Conservation (phyloP, 35 echinoderm and acorn worm species). For the Ptychodera flava region DNA sequence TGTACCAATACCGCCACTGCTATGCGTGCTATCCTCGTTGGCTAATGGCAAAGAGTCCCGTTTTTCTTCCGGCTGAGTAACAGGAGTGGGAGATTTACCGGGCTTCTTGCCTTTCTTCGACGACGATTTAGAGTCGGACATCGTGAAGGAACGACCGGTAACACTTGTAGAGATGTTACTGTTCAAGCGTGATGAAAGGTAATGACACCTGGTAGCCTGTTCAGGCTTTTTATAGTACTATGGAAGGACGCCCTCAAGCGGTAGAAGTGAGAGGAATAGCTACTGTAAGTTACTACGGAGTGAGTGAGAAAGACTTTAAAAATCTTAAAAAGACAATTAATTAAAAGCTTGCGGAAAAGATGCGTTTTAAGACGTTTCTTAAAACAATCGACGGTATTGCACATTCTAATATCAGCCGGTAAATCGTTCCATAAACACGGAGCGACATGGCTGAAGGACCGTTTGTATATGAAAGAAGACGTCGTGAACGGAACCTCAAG, state of each 20-base stretch:
- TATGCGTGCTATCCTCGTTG: background rate
- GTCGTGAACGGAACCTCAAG: too few relatives aligned
- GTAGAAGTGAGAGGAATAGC: background rate
- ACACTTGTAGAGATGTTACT: background rate
- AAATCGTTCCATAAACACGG: too few relatives aligned
- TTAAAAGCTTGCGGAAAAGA: too few relatives aligned
- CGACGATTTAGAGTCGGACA: background rate
- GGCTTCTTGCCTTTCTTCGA: background rate
- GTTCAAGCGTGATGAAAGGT: background rate
- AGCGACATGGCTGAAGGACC: too few relatives aligned
- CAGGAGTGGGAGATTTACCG: background rate
- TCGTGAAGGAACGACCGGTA: background rate
- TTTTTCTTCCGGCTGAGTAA: background rate
- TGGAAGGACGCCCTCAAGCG: background rate
- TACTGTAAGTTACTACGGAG: background rate
- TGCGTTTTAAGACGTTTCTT: too few relatives aligned
- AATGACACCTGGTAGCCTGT: background rate
- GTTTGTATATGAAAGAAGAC: too few relatives aligned
- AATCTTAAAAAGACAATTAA: too few relatives aligned
- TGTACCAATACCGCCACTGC: background rate
- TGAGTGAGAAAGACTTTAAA: background rate
- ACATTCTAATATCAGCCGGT: too few relatives aligned
- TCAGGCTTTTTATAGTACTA: background rate
- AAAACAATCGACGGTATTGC: too few relatives aligned
- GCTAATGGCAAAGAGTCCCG: background rate